Conservation (phyloP, 2,888 invertebrate species). For the Drosophila infuscata region DNA sequence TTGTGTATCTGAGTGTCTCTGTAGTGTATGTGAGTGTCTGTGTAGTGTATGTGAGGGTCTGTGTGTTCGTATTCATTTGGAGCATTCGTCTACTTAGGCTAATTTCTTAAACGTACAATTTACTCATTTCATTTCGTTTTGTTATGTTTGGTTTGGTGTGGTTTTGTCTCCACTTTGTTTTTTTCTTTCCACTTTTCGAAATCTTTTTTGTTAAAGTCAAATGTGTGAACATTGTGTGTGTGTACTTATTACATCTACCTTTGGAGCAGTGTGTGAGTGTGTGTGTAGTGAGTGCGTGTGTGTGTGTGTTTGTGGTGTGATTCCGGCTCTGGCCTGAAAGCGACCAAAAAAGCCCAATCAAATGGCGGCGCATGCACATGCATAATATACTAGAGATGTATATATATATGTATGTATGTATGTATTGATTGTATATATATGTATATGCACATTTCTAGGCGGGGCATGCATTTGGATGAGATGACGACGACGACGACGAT, state of each 20-base stretch:
- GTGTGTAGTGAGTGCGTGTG: conserved; percentile 5
- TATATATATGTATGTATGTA: conserved; percentile 3
- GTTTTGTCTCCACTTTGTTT: conserved; percentile 25
- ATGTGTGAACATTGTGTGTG: conserved; percentile 64
- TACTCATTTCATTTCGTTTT: conserved; percentile 62
- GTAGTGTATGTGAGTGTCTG: conserved; percentile 11
- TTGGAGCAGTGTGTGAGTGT: conserved; percentile 68
- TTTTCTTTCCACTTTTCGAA: conserved; percentile 50
- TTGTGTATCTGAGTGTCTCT: conserved; percentile 12
- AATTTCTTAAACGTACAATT: conserved; percentile 74
- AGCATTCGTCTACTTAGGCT: conserved; percentile 81
- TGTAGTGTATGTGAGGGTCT: conserved; percentile 10
- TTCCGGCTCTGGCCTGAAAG: conserved; percentile 29
- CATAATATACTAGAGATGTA: conserved; percentile 18
- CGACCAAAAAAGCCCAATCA: conserved; percentile 42
- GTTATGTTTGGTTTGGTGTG: conserved; percentile 45
- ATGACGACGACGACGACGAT: conserved; percentile 22
- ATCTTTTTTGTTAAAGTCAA: conserved; percentile 59
- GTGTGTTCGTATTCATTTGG: conserved; percentile 57
- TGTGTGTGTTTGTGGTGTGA: conserved; percentile 33
- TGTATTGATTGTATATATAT: conserved; percentile 5
- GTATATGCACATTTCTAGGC: conserved; percentile 55
- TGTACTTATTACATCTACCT: conserved; percentile 79
- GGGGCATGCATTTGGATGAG: conserved; percentile 54
- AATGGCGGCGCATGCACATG: conserved; percentile 54